A percentile compares a stretch with the other conserved stretches of the same genome.
These are phyloP conservation scores for Wasmannia auropunctata DNA, from an alignment of 1,140 invertebrate genomes.

Conservation along the genomic window DNA sequence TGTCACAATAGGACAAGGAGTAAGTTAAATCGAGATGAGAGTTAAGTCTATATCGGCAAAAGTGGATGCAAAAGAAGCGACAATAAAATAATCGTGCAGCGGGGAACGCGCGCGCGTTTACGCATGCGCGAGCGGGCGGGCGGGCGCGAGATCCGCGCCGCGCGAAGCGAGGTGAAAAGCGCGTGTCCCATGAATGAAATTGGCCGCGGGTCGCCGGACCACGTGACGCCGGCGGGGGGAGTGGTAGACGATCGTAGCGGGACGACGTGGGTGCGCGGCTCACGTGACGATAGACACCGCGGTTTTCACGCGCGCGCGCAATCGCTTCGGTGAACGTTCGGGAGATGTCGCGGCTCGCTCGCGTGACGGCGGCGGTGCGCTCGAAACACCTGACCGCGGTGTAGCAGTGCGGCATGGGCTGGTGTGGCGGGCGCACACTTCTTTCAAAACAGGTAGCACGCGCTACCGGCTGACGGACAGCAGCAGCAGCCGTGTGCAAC, in stretches of 20 bases:
- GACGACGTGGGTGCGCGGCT: background rate
- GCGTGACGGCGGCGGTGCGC: conserved; percentile 60
- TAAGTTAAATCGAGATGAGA: too few relatives aligned
- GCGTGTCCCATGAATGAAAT: conserved; percentile 74
- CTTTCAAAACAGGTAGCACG: conserved; percentile 76
- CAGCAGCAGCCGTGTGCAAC: too few relatives aligned
- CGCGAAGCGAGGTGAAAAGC: conserved; percentile 27
- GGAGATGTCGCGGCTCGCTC: conserved; percentile 70
- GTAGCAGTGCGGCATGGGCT: conserved; percentile 80
- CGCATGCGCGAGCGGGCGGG: too few relatives aligned
- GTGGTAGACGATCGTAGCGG: too few relatives aligned
- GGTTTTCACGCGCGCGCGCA: conserved; percentile 14
- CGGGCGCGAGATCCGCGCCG: too few relatives aligned
- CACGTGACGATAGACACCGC: background rate
- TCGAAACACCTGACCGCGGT: conserved; percentile 78
- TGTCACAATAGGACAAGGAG: too few relatives aligned
- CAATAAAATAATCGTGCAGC: too few relatives aligned
- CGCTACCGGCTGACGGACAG: conserved; percentile 49
- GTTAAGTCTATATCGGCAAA: too few relatives aligned
- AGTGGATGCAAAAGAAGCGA: too few relatives aligned
- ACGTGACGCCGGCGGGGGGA: too few relatives aligned
- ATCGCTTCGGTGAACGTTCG: conserved; percentile 63
- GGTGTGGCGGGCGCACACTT: conserved; percentile 77
- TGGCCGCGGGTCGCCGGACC: background rate
- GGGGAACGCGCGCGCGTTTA: too few relatives aligned